These are phyloP conservation scores for Xenopus tropicalis DNA, from an alignment of 2,113 vertebrate genomes.

Conservation along the genomic window UCB_Xtro_10.0 CM004445.2:88835001-88835500, in stretches of 20 bases:
- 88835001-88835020: background rate
- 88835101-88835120: background rate
- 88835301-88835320: background rate
- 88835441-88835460: too few relatives aligned
- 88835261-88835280: too few relatives aligned
- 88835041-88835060: background rate
- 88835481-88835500: too few relatives aligned
- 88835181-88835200: conserved; percentile 19
- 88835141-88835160: conserved; percentile 14
- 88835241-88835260: conserved; percentile 4
- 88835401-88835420: too few relatives aligned
- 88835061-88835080: background rate
- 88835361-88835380: too few relatives aligned
- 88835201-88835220: conserved; percentile 19
- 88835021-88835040: background rate
- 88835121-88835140: background rate
- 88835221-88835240: conserved; percentile 6
- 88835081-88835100: background rate
- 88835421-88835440: too few relatives aligned
- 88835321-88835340: background rate
- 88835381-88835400: too few relatives aligned
- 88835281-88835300: background rate
- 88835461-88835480: too few relatives aligned
- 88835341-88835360: too few relatives aligned
- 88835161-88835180: conserved; percentile 14